Percentiles rank a stretch among this genome's conserved stretches.
phyloP scores from a whole-genome alignment of 2,888 invertebrate genomes.

The Globia sparganii region DNA sequence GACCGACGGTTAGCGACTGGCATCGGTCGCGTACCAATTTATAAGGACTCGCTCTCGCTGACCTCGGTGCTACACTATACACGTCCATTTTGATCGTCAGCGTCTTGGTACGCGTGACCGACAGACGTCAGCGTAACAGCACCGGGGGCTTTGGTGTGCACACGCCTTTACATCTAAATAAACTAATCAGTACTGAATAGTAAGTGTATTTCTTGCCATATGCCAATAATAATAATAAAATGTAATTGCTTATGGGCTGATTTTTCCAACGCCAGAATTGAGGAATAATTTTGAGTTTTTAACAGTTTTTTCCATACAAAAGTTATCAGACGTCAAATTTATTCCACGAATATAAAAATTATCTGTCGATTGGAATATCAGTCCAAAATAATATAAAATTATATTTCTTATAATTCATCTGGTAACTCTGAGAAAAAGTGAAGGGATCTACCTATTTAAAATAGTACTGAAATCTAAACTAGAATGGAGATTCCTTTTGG shows the following conservation, averaged over 20 bases:
- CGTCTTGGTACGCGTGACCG: too few relatives aligned
- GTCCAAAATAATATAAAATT: neutral
- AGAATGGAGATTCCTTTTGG: conserved; percentile 4
- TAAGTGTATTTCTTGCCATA: neutral
- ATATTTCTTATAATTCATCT: neutral
- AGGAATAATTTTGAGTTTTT: too few relatives aligned
- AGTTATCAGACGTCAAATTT: too few relatives aligned
- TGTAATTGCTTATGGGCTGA: too few relatives aligned
- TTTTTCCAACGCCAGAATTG: too few relatives aligned
- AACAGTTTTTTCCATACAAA: too few relatives aligned
- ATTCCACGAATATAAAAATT: too few relatives aligned
- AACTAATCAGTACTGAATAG: conserved; percentile 13
- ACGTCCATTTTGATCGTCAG: neutral
- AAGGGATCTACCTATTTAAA: neutral
- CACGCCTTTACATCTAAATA: neutral
- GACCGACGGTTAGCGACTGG: neutral
- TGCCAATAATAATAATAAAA: neutral
- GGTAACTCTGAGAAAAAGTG: neutral
- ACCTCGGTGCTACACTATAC: neutral
- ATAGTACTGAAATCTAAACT: neutral
- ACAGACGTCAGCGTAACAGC: too few relatives aligned
- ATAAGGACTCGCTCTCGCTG: too few relatives aligned
- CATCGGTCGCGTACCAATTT: neutral
- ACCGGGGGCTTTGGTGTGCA: neutral
- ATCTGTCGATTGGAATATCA: too few relatives aligned